Evolutionary conservation across 2,888 invertebrate genomes (phyloP), one percentile per base, ranked within the genome.

Genomic region (Harpalus rubripes): DNA sequence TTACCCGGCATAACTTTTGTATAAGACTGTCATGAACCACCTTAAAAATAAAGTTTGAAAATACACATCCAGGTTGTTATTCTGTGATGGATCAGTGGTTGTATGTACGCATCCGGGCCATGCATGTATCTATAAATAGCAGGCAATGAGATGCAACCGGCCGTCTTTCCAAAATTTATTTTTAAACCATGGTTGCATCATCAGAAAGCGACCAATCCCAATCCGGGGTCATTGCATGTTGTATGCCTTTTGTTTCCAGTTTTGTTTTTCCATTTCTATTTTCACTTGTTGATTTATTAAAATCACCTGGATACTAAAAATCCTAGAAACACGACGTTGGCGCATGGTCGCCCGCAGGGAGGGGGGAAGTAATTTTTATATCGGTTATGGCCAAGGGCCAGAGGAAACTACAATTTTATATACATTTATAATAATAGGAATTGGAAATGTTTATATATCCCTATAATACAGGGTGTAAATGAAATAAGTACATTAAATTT

Each of bases 101-200:
- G 56, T 1, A 7, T 56, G 56, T 18, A 59, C 59, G 18, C 59
- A 59, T 32, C n/a, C 59, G n/a, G 59, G 59, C 16, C 16, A 59
- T 59, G 59, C 16, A 16, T 59, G n/a, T 15, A 10, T 15, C 59
- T 59, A 59, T 59, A 59, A 59, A 59, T 59, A 59, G 59, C 59
- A 15, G 7, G 59, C 2, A 18, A 59, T 59, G 16, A 59, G 59
- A 59, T 59, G 59, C 59, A 59, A 59, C 16, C 59, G 59, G 16
- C 59, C 18, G 59, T 59, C 59, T 59, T 59, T 59, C 59, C 59
- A 59, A 59, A 59, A 59, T 59, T 16, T 59, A 59, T 59, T 59
- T 59, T 59, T 59, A 59, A 59, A 16, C 16, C 16, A 4, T 15
- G 4, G 7, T 59, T 59, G 59, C 59, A 18, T 59, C 59, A 59